Conservation (phyloP, 2,888 invertebrate genomes). For the Dryomyza anilis region DNA sequence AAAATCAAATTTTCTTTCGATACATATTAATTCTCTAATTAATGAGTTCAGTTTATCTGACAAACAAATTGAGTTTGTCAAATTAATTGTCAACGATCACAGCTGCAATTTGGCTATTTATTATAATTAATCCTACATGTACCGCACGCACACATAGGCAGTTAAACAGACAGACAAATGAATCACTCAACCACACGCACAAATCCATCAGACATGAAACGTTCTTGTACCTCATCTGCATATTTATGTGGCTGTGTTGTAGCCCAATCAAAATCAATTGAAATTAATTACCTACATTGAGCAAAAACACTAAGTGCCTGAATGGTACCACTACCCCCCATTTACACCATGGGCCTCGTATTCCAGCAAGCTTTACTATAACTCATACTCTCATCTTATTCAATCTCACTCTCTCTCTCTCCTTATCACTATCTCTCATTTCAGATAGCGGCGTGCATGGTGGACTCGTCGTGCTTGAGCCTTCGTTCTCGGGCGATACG, state of each 20-base stretch:
- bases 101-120: neutral
- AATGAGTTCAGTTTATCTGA: too few species aligned
- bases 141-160: neutral
- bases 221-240: too few species aligned
- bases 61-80: too few species aligned
- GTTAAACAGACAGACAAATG: neutral
- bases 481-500: conserved; percentile 92
- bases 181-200: neutral
- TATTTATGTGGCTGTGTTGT: neutral
- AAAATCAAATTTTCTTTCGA: too few species aligned
- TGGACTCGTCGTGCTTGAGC: conserved; percentile 89
- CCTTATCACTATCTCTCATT: conserved; percentile 33
- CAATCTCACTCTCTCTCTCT: neutral
- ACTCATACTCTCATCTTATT: neutral
- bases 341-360: too few species aligned
- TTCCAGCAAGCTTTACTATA: neutral
- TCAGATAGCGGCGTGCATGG: conserved; percentile 94
- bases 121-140: conserved; percentile 8
- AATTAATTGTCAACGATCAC: neutral
- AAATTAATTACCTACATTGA: conserved; percentile 5
- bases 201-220: conserved; percentile 1
- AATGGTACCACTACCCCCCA: too few species aligned
- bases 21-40: too few species aligned
- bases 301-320: too few species aligned
- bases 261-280: neutral